Conservation (phyloP, 2,888 invertebrate species). For the Tubulanus polymorphus region DNA sequence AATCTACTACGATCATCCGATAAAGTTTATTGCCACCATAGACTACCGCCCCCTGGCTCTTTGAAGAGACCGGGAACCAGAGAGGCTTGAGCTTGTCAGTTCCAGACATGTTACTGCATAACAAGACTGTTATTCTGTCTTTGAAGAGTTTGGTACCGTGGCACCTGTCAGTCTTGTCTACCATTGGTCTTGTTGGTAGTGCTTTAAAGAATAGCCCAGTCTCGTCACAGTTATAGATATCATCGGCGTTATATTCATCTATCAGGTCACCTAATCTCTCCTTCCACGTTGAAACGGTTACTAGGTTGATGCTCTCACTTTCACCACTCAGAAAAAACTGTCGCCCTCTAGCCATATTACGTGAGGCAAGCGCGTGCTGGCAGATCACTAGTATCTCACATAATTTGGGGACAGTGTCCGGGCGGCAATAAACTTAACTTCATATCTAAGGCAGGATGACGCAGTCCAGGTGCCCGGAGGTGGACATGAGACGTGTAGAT, state of each 20-base stretch:
- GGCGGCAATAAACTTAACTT: no score
- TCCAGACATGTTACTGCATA: slow-evolving; percentile 23
- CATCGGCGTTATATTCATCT: slow-evolving; percentile 12
- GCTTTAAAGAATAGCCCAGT: slow-evolving; percentile 23
- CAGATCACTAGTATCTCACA: no score
- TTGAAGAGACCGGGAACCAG: no score
- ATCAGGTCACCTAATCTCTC: slow-evolving; percentile 1
- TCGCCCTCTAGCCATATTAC: no score
- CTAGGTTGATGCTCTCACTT: slow-evolving; percentile 15
- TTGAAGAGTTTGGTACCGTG: slow-evolving; percentile 23
- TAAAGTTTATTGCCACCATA: no score
- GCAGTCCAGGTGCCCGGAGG: no score
- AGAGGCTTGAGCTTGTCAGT: slow-evolving; percentile 17
- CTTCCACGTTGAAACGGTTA: slow-evolving; percentile 13
- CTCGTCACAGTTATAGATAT: slow-evolving; percentile 25
- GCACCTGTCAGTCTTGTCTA: slow-evolving; percentile 19
- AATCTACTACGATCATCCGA: no score
- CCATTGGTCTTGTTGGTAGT: slow-evolving; percentile 19
- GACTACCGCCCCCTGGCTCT: no score
- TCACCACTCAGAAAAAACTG: slow-evolving; percentile 21
- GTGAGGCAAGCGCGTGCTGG: no score
- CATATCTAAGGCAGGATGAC: no score
- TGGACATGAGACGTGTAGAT: no score
- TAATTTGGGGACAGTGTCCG: no score
- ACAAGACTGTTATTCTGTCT: slow-evolving; percentile 19